phyloP scores from a whole-genome alignment of 2,888 invertebrate species.

The Zootermopsis nevadensis region DNA sequence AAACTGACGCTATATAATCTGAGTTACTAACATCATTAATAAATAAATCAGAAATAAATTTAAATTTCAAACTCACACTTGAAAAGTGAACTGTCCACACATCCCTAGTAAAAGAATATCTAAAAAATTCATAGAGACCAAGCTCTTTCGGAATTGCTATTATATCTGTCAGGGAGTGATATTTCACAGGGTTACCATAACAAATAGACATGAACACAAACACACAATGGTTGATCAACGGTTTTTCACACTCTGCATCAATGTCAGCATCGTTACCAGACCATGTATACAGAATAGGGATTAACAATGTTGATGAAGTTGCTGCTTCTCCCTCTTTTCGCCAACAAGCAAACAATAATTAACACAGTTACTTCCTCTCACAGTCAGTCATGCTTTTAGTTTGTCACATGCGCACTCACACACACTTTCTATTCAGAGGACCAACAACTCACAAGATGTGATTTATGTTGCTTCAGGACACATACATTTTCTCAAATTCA shows the following conservation, averaged over 20 bases:
- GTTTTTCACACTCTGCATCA: slow-evolving; percentile 1
- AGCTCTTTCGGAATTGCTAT: neutral
- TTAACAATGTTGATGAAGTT: neutral
- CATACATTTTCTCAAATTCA: too few relatives aligned
- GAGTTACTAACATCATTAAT: too few relatives aligned
- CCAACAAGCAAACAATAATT: neutral
- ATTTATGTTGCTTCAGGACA: too few relatives aligned
- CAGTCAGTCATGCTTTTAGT: slow-evolving; percentile 8
- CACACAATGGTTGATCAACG: neutral
- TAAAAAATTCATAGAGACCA: neutral
- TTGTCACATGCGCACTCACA: slow-evolving; percentile 14
- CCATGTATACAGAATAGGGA: neutral
- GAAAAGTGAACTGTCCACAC: neutral
- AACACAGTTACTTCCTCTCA: neutral
- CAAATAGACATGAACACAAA: neutral
- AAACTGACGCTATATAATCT: too few relatives aligned
- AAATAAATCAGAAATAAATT: too few relatives aligned
- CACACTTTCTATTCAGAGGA: neutral
- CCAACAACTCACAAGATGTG: neutral
- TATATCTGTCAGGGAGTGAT: slow-evolving; percentile 11
- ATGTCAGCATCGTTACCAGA: neutral
- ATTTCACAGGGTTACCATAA: neutral
- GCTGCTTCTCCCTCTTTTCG: slow-evolving; percentile 2
- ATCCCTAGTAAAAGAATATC: neutral
- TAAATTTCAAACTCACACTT: neutral